Evolutionary conservation across 2,888 invertebrate genomes (phyloP), one percentile per base, ranked within the genome.

Genomic region (Panzeria rudis): DNA sequence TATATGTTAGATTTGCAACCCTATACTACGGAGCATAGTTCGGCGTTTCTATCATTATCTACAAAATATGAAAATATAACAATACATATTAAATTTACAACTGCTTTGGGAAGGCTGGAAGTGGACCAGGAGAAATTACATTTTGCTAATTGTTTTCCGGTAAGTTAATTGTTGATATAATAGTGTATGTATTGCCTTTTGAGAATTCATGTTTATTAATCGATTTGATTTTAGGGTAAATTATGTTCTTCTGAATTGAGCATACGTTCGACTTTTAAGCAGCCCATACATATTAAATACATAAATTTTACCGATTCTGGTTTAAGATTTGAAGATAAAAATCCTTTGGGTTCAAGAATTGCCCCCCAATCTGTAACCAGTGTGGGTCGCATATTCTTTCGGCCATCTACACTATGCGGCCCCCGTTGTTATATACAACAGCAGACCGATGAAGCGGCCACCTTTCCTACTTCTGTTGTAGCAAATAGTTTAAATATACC

Each of bases 61-160:
- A 97, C 97, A 0, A 94, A 94, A 64, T 95, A 94, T 88, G 95
- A 96, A 89, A 93, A 94, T 87, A 93, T 96, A 69, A 94, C 94
- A 72, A 94, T 96, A 79, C 95, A 96, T n/a, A 94, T 97, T 77
- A 94, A 94, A 87, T 95, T 97, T 91, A 94, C 94, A 88, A 95
- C 96, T n/a, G 95, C 96, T 0, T 94, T 95, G 88, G 97, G 97
- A 38, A 95, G 94, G 89, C 93, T 97, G 84, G 94, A 95, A 91
- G 94, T 95, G 75, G 94, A 95, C 86, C 95, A 95, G 82, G 94
- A 95, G 88, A 93, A 94, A 89, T 92, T 97, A 41, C 93, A 95
- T 68, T 96, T 97, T 91, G 94, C 95, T 86, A 95, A 96, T 91
- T 96, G 96, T 89, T 97, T 97, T 94, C 97, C 97, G 86, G 96